Evolutionary conservation across 2,113 vertebrate genomes (phyloP).

Genomic region (Podocnemis expansa): DNA sequence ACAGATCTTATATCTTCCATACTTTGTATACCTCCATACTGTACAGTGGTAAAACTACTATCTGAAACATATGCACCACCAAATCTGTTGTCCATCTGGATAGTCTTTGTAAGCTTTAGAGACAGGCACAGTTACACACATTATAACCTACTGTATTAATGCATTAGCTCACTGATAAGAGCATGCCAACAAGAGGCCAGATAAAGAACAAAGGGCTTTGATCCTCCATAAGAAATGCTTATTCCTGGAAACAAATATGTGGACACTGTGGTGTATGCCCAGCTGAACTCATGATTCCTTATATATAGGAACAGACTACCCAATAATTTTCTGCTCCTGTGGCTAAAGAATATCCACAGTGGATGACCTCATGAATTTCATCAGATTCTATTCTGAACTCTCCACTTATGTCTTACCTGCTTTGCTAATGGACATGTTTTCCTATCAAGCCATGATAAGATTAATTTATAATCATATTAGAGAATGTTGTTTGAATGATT

Average conservation of each 20-base stretch:
- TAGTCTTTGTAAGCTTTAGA: background rate
- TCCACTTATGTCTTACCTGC: background rate
- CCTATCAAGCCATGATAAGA: background rate
- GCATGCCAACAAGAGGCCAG: background rate
- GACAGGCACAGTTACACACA: background rate
- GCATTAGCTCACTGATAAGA: background rate
- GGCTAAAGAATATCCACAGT: background rate
- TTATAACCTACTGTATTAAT: background rate
- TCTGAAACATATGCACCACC: background rate
- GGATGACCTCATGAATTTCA: background rate
- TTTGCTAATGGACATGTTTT: background rate
- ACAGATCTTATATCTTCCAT: background rate
- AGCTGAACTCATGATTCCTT: background rate
- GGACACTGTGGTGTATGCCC: background rate
- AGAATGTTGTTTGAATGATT: conserved; percentile 39
- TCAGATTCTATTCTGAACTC: background rate
- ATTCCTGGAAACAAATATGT: background rate
- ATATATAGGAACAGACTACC: too few relatives aligned
- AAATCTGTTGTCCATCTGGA: background rate
- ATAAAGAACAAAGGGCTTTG: background rate
- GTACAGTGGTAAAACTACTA: background rate
- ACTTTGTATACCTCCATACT: background rate
- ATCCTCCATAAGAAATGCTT: background rate
- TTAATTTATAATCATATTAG: conserved; percentile 28
- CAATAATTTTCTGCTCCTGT: background rate